Evolutionary conservation across 2,113 vertebrate genomes (phyloP).

Genomic region (Corythoichthys intestinalis): DNA sequence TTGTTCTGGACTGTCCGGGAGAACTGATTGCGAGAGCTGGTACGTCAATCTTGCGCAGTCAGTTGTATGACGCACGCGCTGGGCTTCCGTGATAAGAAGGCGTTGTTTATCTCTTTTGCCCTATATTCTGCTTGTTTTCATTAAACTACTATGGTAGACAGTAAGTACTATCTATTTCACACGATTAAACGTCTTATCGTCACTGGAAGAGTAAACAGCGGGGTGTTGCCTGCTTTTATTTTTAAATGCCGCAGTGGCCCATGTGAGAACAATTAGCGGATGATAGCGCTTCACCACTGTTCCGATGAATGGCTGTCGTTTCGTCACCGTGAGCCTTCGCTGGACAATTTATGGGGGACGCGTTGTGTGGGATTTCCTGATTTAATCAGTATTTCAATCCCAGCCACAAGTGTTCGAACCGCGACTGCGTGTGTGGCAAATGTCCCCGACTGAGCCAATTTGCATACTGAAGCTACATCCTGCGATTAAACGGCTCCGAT

Average conservation of each 20-base stretch:
- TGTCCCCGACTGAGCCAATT: slow-evolving; percentile 55
- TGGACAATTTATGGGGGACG: neutral
- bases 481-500: slow-evolving; percentile 43
- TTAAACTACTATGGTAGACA: too few species aligned
- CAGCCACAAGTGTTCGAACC: neutral
- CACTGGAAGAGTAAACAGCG: slow-evolving; percentile 3
- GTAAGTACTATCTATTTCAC: too few species aligned
- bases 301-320: neutral
- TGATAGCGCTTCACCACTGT: slow-evolving; percentile 19
- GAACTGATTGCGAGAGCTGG: too few species aligned
- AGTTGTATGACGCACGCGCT: too few species aligned
- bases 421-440: slow-evolving; percentile 50
- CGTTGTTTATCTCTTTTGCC: too few species aligned
- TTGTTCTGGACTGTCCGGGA: too few species aligned
- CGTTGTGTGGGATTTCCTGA: neutral
- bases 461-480: slow-evolving; percentile 34
- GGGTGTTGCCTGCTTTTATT: slow-evolving; percentile 7
- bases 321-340: neutral
- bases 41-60: too few species aligned
- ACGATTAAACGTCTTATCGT: too few species aligned
- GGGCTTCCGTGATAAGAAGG: too few species aligned
- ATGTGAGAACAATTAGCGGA: slow-evolving; percentile 17
- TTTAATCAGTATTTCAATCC: neutral
- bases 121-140: too few species aligned
- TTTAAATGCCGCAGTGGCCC: neutral